Evolutionary conservation across 2,113 vertebrate species (phyloP).

Genomic region (Xiphophorus hellerii): DNA sequence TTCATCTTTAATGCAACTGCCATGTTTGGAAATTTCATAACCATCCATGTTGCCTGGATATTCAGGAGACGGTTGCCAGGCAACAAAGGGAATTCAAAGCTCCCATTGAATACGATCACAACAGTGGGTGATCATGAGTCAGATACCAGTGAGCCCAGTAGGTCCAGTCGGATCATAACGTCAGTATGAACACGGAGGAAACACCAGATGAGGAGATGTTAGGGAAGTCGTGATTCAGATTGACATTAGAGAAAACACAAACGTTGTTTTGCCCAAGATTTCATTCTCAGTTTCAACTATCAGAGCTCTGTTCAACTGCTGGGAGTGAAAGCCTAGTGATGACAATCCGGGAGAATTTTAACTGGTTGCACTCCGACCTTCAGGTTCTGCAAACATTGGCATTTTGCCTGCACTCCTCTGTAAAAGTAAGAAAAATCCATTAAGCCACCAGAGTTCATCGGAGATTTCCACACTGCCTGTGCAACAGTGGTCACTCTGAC

Average conservation of each 20-base stretch:
- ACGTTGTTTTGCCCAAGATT: neutral
- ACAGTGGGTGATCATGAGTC: conserved; percentile 65
- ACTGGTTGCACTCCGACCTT: conserved; percentile 44
- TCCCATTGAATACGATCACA: conserved; percentile 43
- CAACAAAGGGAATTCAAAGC: conserved; percentile 70
- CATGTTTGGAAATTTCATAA: conserved; percentile 45
- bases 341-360: conserved; percentile 6
- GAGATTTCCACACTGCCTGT: conserved; percentile 27
- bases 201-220: conserved; percentile 5
- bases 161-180: conserved; percentile 23
- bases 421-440: conserved; percentile 47
- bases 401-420: conserved; percentile 46
- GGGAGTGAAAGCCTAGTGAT: conserved; percentile 11
- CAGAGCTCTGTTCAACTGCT: conserved; percentile 40
- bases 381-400: conserved; percentile 35
- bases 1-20: conserved; percentile 57
- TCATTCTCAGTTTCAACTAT: conserved; percentile 33
- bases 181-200: conserved; percentile 2
- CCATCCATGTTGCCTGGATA: conserved; percentile 53
- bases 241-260: conserved; percentile 3
- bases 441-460: conserved; percentile 50
- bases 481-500: conserved; percentile 21
- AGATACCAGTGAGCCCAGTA: conserved; percentile 41
- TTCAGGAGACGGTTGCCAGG: conserved; percentile 68
- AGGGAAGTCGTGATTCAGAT: neutral